These are phyloP conservation scores for Bombus impatiens DNA, from an alignment of 1,140 invertebrate species.

Conservation along the genomic window DNA sequence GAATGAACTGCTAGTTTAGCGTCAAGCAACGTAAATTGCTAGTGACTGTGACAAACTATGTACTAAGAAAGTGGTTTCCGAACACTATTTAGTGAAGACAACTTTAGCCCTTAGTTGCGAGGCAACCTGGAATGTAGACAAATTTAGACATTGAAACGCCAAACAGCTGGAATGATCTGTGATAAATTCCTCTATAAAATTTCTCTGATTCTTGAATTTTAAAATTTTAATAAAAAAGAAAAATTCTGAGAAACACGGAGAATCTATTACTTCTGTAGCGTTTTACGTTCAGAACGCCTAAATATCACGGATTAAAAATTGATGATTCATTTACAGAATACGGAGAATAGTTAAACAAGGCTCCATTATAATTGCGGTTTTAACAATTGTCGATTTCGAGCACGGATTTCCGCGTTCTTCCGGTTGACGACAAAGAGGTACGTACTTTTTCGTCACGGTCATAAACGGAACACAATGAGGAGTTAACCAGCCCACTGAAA, in stretches of 20 bases:
- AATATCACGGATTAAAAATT: background rate
- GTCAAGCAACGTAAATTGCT: background rate
- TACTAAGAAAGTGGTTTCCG: background rate
- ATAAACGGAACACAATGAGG: constrained; percentile 60
- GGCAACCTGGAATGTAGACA: background rate
- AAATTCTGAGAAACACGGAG: background rate
- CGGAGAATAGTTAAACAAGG: background rate
- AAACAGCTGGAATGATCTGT: background rate
- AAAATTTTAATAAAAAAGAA: background rate
- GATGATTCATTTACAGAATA: no score
- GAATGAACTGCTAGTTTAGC: background rate
- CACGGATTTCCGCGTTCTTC: constrained; percentile 49
- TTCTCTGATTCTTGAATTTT: no score
- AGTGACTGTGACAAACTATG: constrained; percentile 8
- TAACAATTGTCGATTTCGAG: constrained; percentile 24
- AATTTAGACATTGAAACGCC: background rate
- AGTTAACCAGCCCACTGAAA: constrained; percentile 55
- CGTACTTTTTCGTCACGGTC: constrained; percentile 60
- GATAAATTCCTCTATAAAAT: background rate
- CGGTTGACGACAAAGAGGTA: constrained; percentile 37
- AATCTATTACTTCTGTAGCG: no score
- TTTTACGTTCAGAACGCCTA: background rate
- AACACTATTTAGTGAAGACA: background rate
- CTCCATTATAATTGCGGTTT: background rate
- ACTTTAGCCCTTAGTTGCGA: background rate